phyloP scores from a whole-genome alignment of 2,888 invertebrate species.

The Aphrophora alni region DNA sequence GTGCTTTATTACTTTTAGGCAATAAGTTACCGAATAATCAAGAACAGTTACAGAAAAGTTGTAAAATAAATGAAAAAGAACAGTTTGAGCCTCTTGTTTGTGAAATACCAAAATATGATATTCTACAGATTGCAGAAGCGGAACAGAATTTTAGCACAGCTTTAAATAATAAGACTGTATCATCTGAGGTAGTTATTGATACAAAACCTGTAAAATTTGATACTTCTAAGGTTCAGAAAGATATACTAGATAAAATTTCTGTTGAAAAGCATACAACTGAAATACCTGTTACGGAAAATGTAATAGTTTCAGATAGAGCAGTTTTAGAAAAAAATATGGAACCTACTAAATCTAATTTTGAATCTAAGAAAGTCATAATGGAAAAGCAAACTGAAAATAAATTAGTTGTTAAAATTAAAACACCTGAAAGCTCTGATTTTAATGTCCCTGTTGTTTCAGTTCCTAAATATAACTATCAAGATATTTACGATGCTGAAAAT shows the following conservation, averaged over 20 bases:
- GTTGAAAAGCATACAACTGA: too few species aligned
- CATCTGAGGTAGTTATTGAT: neutral
- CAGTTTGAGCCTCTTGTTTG: neutral
- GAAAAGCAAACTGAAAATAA: neutral
- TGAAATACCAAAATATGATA: slow-evolving; percentile 21
- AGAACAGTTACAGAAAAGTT: neutral
- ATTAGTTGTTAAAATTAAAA: neutral
- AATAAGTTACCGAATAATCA: neutral
- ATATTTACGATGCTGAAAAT: neutral
- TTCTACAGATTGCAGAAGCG: slow-evolving; percentile 10
- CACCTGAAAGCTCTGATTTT: neutral
- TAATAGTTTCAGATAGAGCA: too few species aligned
- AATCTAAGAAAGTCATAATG: neutral
- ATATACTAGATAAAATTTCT: neutral
- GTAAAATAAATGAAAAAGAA: too few species aligned
- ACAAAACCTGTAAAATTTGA: too few species aligned
- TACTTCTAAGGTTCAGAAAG: neutral
- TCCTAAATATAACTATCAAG: neutral
- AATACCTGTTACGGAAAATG: too few species aligned
- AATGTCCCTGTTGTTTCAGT: neutral
- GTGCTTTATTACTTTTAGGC: too few species aligned
- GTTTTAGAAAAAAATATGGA: too few species aligned
- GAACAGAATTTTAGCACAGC: neutral
- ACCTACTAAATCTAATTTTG: neutral
- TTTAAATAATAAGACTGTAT: neutral